Percentiles rank a stretch among this genome's conserved stretches.
Evolutionary conservation across 2,113 vertebrate genomes (phyloP).

Genomic region (Hydrolagus affinis): DNA sequence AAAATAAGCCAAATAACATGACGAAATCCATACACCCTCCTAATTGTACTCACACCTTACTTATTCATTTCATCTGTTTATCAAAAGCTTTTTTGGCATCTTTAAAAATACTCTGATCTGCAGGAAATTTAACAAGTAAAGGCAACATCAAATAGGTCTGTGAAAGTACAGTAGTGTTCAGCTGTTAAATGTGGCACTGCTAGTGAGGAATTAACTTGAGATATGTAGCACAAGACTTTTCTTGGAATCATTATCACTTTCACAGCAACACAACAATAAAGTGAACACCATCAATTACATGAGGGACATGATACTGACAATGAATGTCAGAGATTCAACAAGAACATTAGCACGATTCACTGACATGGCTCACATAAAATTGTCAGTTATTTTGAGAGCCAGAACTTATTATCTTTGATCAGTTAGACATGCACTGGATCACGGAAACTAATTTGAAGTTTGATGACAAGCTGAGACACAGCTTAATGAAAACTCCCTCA

Average conservation of each 20-base stretch:
- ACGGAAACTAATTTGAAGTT: neutral
- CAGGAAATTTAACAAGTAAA: neutral
- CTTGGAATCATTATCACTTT: neutral
- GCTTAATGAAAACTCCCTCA: neutral
- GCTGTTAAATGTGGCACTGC: neutral
- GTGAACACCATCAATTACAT: neutral
- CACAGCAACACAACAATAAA: neutral
- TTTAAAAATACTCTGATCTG: neutral
- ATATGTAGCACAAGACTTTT: neutral
- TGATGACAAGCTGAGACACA: neutral
- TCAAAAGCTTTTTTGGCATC: neutral
- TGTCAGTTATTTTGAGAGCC: neutral
- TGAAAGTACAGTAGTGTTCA: neutral
- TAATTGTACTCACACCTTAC: neutral
- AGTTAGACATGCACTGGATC: neutral
- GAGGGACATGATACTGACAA: neutral
- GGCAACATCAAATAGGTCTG: neutral
- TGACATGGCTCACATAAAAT: neutral
- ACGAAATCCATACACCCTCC: neutral
- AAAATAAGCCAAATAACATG: neutral
- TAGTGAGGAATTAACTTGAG: neutral
- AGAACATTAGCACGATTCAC: neutral
- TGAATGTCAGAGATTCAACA: neutral
- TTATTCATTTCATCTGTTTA: neutral
- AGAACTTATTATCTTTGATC: neutral